Evolutionary conservation across 2,888 invertebrate species (phyloP), one percentile per base, ranked within the genome.

Genomic region (Phytoseiulus persimilis): DNA sequence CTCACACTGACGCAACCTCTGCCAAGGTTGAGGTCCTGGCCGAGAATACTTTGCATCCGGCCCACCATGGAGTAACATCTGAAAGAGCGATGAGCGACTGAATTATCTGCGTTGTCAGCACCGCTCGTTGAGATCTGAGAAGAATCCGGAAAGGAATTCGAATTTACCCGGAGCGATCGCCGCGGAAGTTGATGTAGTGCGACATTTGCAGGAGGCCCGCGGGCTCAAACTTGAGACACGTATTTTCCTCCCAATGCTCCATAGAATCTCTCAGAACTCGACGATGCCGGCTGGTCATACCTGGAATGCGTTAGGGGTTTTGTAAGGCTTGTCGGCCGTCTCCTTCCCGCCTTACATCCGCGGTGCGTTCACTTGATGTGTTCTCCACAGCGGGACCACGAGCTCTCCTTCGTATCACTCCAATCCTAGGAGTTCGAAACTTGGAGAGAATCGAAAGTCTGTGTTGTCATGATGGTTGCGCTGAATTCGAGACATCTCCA

Each of bases 161-260:
- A 6, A 46, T 33, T 9, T 87, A 87, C 33, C 87, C 87, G 14
- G 14, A 3, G 33, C 14, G 33, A 45, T 33, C 87, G 33, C 87
- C 45, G 32, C 33, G n/a, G 32, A 87, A n/a, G 87, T 33, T 6
- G 32, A 87, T 45, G 87, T 87, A 87, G 14, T 87, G 32, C 28
- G n/a, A 33, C 33, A 87, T 32, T n/a, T 33, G 87, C 0, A 32
- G 6, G n/a, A 23, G n/a, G 32, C 87, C 87, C 6, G 87, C 87
- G 28, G 14, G 6, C 31, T 87, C 33, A 39, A 87, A 87, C n/a
- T 87, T 32, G 0, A 33, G 32, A 45, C 87, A 31, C 28, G 87
- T 87, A 87, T 87, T 33, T 18, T 87, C 87, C 33, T 87, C 87
- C 32, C 87, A 87, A 31, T 87, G 87, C 33, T 87, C 31, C 32